Conservation (phyloP, 2,888 invertebrate species). For the Ecliptopera silaceata region DNA sequence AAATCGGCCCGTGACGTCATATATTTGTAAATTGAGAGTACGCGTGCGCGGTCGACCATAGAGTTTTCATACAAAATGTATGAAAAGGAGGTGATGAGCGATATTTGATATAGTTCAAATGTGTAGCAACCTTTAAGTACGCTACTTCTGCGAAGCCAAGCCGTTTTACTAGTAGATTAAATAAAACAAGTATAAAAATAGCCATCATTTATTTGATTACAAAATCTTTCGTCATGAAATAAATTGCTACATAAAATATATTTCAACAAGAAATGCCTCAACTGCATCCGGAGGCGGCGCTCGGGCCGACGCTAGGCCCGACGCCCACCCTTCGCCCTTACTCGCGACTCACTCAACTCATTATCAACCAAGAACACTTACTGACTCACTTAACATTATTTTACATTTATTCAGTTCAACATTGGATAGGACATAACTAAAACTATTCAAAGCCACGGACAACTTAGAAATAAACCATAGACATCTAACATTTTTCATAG, state of each 20-base stretch:
- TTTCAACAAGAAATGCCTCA: conserved; percentile 73
- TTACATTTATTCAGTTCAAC: conserved; percentile 57
- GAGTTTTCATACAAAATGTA: too few relatives aligned
- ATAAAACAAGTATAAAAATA: conserved; percentile 60
- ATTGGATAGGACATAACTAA: conserved; percentile 47
- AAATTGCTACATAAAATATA: conserved; percentile 79
- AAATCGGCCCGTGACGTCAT: too few relatives aligned
- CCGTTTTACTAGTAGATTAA: conserved; percentile 12
- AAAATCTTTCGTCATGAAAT: conserved; percentile 78
- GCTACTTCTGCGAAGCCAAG: too few relatives aligned
- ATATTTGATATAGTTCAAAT: too few relatives aligned
- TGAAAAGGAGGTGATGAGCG: too few relatives aligned
- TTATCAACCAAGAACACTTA: conserved; percentile 50
- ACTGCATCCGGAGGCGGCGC: conserved; percentile 42
- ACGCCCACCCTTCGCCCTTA: too few relatives aligned
- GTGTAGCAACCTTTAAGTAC: too few relatives aligned
- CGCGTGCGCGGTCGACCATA: too few relatives aligned
- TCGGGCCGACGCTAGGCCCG: conserved; percentile 15
- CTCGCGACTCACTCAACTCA: conserved; percentile 38
- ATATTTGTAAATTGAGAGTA: too few relatives aligned
- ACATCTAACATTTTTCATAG: conserved; percentile 14
- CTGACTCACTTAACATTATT: conserved; percentile 51
- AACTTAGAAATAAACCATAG: conserved; percentile 35
- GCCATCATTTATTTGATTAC: conserved; percentile 81
- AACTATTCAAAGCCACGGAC: conserved; percentile 48